Evolutionary conservation across 2,888 invertebrate genomes (phyloP).

Genomic region (Lithophane leautieri): DNA sequence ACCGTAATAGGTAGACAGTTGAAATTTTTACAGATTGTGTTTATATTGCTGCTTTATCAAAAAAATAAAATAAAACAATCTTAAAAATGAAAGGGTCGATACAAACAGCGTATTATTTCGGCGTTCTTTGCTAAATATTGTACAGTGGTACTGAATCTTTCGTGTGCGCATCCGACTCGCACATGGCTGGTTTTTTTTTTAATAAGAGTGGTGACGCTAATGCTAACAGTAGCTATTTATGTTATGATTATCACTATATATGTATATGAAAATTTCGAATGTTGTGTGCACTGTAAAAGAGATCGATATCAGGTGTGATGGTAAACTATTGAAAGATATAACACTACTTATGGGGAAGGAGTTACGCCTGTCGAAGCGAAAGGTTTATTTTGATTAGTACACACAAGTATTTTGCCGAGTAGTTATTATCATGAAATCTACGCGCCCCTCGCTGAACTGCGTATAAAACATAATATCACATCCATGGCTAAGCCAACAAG

Average conservation of each 20-base stretch:
- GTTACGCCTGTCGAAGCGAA: background rate
- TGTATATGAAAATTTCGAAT: background rate
- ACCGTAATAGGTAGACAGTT: no score
- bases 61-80: no score
- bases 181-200: no score
- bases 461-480: slow-evolving; percentile 25
- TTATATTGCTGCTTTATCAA: no score
- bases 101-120: no score
- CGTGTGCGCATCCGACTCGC: no score
- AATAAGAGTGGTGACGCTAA: background rate
- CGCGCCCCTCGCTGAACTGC: background rate
- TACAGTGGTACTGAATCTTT: no score
- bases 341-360: background rate
- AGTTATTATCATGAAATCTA: background rate
- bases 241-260: background rate
- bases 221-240: background rate
- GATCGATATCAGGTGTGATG: background rate
- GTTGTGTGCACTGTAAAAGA: background rate
- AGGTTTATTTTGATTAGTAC: background rate
- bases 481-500: slow-evolving; percentile 13
- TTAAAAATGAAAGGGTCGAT: no score
- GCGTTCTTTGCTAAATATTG: no score
- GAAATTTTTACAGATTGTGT: no score
- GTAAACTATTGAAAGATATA: background rate
- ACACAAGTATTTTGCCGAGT: background rate